phyloP scores from a whole-genome alignment of 2,888 invertebrate species.

The Tipula confusa region DNA sequence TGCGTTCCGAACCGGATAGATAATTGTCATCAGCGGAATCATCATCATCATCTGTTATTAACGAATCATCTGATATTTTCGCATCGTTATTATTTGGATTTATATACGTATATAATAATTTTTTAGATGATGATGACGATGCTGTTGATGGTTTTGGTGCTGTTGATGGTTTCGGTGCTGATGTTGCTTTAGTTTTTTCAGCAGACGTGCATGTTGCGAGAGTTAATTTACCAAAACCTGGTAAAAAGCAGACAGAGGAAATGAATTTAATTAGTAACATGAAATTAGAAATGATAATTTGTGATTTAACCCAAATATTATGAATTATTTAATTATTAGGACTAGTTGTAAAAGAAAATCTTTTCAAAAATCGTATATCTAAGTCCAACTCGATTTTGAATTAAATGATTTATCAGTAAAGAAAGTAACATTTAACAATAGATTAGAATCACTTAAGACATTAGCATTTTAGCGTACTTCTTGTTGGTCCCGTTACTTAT shows the following conservation, averaged over 20 bases:
- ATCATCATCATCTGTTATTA: conserved; percentile 37
- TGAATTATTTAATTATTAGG: no score
- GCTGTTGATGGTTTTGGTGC: no score
- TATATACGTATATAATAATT: background rate
- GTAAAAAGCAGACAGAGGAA: no score
- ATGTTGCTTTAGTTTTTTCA: background rate
- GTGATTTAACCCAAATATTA: no score
- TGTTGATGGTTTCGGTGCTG: background rate
- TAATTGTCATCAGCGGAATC: conserved; percentile 37
- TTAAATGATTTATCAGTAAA: no score
- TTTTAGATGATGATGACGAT: background rate
- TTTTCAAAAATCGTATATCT: no score
- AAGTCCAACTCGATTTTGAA: no score
- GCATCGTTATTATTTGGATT: background rate
- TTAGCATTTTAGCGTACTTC: no score
- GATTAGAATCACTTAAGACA: no score
- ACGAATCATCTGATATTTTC: background rate
- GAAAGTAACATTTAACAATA: no score
- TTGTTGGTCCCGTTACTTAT: background rate
- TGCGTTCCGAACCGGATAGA: background rate
- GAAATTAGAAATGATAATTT: background rate
- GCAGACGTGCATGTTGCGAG: conserved; percentile 41
- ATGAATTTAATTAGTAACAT: conserved; percentile 5
- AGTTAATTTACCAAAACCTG: conserved; percentile 47
- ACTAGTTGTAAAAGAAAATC: no score